Conservation (phyloP, 30 jellyfish, hydroid and myxozoan species). For the Morbakka virulenta region DNA sequence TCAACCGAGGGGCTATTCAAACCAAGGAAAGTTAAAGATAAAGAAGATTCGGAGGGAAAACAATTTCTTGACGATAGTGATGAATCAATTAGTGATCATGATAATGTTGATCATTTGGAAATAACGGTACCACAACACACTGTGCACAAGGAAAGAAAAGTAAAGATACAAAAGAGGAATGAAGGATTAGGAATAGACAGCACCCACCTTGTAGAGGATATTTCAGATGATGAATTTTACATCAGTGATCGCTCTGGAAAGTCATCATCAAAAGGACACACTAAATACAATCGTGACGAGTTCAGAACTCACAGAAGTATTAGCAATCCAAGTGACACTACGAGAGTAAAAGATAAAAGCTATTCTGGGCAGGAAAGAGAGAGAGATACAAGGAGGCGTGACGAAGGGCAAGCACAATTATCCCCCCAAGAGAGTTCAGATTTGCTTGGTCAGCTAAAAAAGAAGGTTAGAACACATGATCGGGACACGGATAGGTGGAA, state of each 20-base stretch:
- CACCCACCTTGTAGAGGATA: neutral
- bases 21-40: neutral
- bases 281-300: neutral
- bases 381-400: neutral
- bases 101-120: conserved; percentile 77
- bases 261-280: neutral
- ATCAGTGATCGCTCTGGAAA: neutral
- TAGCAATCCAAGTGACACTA: neutral
- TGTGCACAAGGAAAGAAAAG: conserved; percentile 13
- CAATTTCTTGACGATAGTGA: neutral
- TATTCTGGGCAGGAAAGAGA: neutral
- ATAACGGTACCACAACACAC: conserved; percentile 82
- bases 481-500: neutral
- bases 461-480: neutral
- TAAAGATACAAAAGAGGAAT: conserved; percentile 2
- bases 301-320: neutral
- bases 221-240: neutral
- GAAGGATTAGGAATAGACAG: neutral
- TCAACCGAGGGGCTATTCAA: neutral
- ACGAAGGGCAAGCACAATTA: neutral
- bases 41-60: neutral
- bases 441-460: neutral
- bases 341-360: neutral
- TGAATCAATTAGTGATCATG: conserved; percentile 17
- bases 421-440: neutral